Base-by-base conservation (phyloP, 2,797 vertebrate genomes). In the Coranthus polyacanthus region DNA sequence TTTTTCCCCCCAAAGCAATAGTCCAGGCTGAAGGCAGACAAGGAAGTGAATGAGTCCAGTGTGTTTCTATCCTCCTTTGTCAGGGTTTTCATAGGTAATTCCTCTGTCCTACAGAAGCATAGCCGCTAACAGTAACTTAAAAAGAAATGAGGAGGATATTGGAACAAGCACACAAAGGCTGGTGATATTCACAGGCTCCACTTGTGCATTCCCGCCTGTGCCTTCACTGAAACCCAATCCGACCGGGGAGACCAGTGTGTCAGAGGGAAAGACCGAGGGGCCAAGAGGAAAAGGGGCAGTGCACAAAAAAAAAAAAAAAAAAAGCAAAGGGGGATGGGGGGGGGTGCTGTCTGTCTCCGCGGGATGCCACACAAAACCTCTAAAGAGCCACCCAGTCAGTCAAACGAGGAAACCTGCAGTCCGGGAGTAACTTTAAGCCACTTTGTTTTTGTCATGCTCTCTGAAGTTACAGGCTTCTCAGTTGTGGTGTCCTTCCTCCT, bases 161-260 rank as follows among this genome's bases (percentile, higher is more conserved):
- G 3, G 79, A 29, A 73, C 44, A 75, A 51, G 60, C 69, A 72
- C 55, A 69, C 72, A 84, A 79, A 89, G 83, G 88, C 78, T 73
- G 70, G 73, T 38, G 79, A 91, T 88, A 90, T 90, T 92, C 90
- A 83, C 81, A 82, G 88, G 52, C 83, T 87, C 85, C 93, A 92
- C 88, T 92, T 89, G 89, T 84, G 88, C 90, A 92, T 93, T 92
- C 92, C 86, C 83, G 86, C 89, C 92, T 88, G 85, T 43, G 80
- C 83, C 85, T 87, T 82, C 57, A 68, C 82, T 91, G 93, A 93
- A 94, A 94, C 85, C 82, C 85, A 86, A 94, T 82, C 85, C 69
- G 39, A 66, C 72, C 64, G 68, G 68, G 64, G 82, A 34, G 61
- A n/a, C 45, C 24, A 24, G 61, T 52, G 74, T 62, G 60, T 59